A percentile compares a stretch with the other conserved stretches of the same genome.
Evolutionary conservation across 2,113 vertebrate genomes (phyloP).

Genomic region (Notothenia coriiceps): DNA sequence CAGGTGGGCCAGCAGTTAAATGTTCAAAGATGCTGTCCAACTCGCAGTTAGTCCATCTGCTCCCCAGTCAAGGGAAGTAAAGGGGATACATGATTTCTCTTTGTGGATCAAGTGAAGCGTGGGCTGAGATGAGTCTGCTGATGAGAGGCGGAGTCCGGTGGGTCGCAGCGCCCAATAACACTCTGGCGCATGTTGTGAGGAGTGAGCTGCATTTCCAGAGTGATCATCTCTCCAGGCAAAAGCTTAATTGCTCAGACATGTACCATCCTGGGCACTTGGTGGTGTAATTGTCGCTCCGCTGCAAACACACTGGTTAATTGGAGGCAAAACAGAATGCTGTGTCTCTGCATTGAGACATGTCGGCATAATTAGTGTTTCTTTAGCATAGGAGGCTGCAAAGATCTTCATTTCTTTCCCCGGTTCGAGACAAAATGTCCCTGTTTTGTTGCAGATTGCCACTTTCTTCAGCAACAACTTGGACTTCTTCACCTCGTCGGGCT

Average conservation of each 20-base stretch:
- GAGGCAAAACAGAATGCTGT: slow-evolving; percentile 13
- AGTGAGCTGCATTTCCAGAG: slow-evolving; percentile 16
- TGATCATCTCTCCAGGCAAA: slow-evolving; percentile 38
- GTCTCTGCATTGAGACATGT: slow-evolving; percentile 7
- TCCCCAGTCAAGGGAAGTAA: slow-evolving; percentile 36
- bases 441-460: slow-evolving; percentile 89
- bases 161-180: slow-evolving; percentile 28
- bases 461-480: slow-evolving; percentile 97
- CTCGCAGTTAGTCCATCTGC: slow-evolving; percentile 69
- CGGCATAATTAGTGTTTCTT: not conserved
- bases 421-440: not conserved
- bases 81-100: slow-evolving; percentile 50
- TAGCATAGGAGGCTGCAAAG: not conserved
- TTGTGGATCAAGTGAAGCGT: slow-evolving; percentile 43
- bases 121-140: slow-evolving; percentile 24
- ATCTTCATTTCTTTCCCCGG: slow-evolving; percentile 3
- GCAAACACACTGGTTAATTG: slow-evolving; percentile 40
- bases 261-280: slow-evolving; percentile 35
- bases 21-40: slow-evolving; percentile 58
- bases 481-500: slow-evolving; percentile 91
- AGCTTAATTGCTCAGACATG: slow-evolving; percentile 43
- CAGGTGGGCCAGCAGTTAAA: slow-evolving; percentile 63
- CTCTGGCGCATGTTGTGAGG: slow-evolving; percentile 31
- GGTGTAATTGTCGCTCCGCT: slow-evolving; percentile 34
- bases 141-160: slow-evolving; percentile 42